A percentile compares a stretch with the other conserved stretches of the same genome.
These are phyloP conservation scores for Chironomus riparius DNA, from an alignment of 2,888 invertebrate genomes.

Conservation along the genomic window DNA sequence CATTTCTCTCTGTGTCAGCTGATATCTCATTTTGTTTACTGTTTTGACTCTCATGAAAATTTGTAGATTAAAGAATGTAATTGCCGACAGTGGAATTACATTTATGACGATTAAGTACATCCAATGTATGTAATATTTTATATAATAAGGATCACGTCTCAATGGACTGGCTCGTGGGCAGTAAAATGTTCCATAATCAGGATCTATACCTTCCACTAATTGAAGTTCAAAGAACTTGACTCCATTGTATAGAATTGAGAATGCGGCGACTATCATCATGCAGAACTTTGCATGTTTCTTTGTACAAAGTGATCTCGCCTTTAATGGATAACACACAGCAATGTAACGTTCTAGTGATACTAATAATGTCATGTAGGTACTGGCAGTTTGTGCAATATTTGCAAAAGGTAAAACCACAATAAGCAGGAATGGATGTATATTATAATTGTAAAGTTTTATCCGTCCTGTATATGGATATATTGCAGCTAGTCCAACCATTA, in stretches of 20 bases:
- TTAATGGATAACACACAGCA: conserved; percentile 83
- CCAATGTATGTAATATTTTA: conserved; percentile 86
- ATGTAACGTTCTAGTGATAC: conserved; percentile 91
- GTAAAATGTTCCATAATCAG: conserved; percentile 53
- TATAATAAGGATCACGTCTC: conserved; percentile 63
- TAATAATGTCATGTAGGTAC: conserved; percentile 82
- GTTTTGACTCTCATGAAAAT: conserved; percentile 84
- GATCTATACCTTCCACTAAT: conserved; percentile 40
- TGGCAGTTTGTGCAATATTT: conserved; percentile 82
- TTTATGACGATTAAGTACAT: conserved; percentile 91
- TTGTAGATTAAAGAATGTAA: conserved; percentile 82
- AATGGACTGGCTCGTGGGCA: conserved; percentile 62
- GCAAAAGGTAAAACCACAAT: conserved; percentile 74
- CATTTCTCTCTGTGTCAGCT: conserved; percentile 78
- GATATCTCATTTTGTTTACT: conserved; percentile 82
- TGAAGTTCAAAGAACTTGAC: conserved; percentile 68
- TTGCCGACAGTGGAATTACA: conserved; percentile 78
- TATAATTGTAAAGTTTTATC: conserved; percentile 67
- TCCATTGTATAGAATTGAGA: conserved; percentile 76
- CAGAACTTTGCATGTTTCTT: conserved; percentile 77
- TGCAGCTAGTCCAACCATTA: conserved; percentile 78
- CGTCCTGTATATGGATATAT: conserved; percentile 73
- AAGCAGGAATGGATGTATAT: conserved; percentile 70
- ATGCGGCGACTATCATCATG: conserved; percentile 68
- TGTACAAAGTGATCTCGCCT: conserved; percentile 83